Base-by-base conservation (phyloP, 2,888 invertebrate genomes). In the Pteria penguin region DNA sequence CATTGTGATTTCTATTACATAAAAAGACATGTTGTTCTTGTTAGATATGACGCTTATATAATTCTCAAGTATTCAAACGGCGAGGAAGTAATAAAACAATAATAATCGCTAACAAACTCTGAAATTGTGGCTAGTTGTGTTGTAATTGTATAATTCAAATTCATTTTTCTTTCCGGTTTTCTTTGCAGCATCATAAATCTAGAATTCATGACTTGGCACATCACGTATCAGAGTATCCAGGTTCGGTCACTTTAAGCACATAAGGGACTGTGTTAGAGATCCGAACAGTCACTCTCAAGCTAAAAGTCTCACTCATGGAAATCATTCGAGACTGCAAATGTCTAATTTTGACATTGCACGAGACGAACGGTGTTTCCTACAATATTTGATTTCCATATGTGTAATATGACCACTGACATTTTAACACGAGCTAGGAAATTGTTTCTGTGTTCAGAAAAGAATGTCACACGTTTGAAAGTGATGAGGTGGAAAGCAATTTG, bases 171-270 rank as follows among this genome's bases (percentile, higher is more conserved):
- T n/a, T n/a, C n/a, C n/a, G n/a, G n/a, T n/a, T n/a, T 31, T 73
- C 73, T 73, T 70, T 65, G 62, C 76, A 73, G 55, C 45, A 36
- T 52, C 62, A 69, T 73, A 72, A 77, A 77, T 73, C 54, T 69
- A 33, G 73, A 69, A 77, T 77, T 77, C 76, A 77, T 77, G 73
- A 77, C 76, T 77, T 77, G 29, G 57, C 76, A 62, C 76, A 45
- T 32, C 54, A 58, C 52, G 76, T 73, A 69, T 58, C 57, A 73
- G 52, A 73, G 24, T 67, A 57, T 60, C 27, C 69, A 36, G 36
- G 32, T 70, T 70, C 57, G 69, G 57, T 58, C 26, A 70, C 58
- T 70, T 36, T 36, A 24, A 27, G 31, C 36, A 60, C 61, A 45
- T 26, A 70, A n/a, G 45, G 26, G 69, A 33, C 32, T 18, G 26